These are phyloP conservation scores for Lycophotia porphyrea DNA, from an alignment of 2,888 invertebrate species.

Conservation along the genomic window DNA sequence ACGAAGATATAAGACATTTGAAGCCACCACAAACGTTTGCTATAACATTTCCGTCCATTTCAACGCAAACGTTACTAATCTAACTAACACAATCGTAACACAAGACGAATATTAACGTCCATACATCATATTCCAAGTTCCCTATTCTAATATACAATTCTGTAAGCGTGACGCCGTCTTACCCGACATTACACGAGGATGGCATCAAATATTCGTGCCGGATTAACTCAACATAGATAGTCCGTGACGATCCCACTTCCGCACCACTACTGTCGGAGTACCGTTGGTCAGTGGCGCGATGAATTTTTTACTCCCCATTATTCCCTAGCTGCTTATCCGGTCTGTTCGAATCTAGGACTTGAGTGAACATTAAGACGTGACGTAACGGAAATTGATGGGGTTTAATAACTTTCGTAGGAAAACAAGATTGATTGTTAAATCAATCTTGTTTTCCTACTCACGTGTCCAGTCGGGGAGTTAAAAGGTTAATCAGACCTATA, in stretches of 20 bases:
- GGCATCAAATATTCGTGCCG: conserved; percentile 73
- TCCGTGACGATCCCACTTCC: conserved; percentile 65
- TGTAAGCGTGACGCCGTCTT: conserved; percentile 53
- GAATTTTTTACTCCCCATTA: conserved; percentile 88
- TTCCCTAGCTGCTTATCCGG: conserved; percentile 81
- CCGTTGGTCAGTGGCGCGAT: conserved; percentile 69
- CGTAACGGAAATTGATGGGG: conserved; percentile 64
- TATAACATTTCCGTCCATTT: conserved; percentile 20
- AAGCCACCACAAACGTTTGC: conserved; percentile 11
- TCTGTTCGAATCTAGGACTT: conserved; percentile 76
- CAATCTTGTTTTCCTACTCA: background rate
- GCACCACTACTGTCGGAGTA: conserved; percentile 62
- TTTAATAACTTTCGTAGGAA: conserved; percentile 35
- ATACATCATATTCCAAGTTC: conserved; percentile 42
- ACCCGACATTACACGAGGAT: conserved; percentile 60
- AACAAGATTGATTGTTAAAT: background rate
- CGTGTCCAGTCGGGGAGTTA: background rate
- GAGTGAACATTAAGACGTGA: conserved; percentile 67
- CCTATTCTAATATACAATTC: conserved; percentile 59
- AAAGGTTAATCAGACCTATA: background rate
- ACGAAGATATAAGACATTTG: background rate
- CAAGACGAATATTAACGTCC: conserved; percentile 35
- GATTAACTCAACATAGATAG: conserved; percentile 63
- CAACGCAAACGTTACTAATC: conserved; percentile 22
- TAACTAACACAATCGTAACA: conserved; percentile 34